phyloP scores from a whole-genome alignment of 2,888 invertebrate species.

The Eretmocerus hayati region DNA sequence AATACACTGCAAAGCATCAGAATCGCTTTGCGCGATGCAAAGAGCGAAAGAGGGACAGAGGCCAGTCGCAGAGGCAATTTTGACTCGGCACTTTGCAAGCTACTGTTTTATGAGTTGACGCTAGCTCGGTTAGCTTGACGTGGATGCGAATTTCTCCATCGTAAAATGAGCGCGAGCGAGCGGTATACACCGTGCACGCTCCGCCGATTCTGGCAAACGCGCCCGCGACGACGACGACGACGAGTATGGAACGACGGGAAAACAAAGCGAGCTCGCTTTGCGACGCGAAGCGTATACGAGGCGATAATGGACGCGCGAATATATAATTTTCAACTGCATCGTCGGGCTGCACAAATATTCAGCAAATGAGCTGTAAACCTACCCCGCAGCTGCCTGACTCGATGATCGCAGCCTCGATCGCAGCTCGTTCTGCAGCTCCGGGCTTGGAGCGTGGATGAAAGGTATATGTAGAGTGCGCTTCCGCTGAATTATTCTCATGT shows the following conservation, averaged over 20 bases:
- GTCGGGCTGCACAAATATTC: background rate
- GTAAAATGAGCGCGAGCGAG: background rate
- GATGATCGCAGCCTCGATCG: no score
- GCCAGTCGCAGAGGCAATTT: no score
- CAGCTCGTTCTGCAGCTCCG: no score
- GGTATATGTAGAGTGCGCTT: no score
- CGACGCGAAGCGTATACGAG: background rate
- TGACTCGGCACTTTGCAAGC: no score
- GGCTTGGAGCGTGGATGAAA: no score
- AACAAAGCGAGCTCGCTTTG: background rate
- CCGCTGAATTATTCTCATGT: no score
- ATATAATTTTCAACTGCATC: background rate
- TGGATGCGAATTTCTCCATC: background rate
- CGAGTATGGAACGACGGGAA: background rate
- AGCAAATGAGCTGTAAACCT: background rate
- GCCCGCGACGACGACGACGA: background rate
- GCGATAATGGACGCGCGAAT: conserved; percentile 3
- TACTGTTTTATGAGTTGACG: conserved; percentile 3
- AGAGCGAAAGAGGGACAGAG: no score
- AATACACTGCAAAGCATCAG: no score
- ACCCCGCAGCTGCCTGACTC: no score
- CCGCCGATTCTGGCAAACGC: background rate
- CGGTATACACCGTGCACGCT: background rate
- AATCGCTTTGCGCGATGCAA: no score
- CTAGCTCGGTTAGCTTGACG: background rate